Conservation (phyloP, 1,140 invertebrate genomes). For the Anoplolepis gracilipes region DNA sequence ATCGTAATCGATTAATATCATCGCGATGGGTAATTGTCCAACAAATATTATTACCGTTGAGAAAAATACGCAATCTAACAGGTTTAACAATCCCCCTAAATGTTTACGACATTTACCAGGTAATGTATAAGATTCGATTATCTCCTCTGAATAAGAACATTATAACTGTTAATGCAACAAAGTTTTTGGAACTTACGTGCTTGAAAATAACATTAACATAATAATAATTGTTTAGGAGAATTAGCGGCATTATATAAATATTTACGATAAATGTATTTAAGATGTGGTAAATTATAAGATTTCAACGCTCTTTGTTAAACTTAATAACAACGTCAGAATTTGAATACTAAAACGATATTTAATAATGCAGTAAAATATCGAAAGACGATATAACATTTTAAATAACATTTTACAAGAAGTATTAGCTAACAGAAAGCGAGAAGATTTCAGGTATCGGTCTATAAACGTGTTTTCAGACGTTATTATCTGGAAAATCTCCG, state of each 20-base stretch:
- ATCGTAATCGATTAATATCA: constrained; percentile 25
- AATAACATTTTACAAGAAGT: neutral
- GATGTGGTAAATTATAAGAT: neutral
- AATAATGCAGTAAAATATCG: neutral
- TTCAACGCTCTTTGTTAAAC: neutral
- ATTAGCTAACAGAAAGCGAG: neutral
- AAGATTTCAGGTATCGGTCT: neutral
- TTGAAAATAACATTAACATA: neutral
- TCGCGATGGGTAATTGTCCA: neutral
- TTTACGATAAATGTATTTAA: neutral
- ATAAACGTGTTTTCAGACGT: constrained; percentile 20
- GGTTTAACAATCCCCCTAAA: neutral
- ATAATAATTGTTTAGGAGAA: neutral
- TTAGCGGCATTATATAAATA: neutral
- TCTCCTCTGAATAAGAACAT: neutral
- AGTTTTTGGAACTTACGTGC: neutral
- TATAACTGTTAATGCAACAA: neutral
- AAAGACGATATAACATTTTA: neutral
- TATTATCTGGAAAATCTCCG: constrained; percentile 13
- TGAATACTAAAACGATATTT: neutral
- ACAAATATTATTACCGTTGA: neutral
- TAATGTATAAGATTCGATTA: constrained; percentile 11
- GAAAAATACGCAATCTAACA: neutral
- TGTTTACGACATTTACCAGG: neutral
- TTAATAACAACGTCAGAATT: neutral